Conservation (phyloP, 2,888 invertebrate genomes). For the Liodrosophila aerea region DNA sequence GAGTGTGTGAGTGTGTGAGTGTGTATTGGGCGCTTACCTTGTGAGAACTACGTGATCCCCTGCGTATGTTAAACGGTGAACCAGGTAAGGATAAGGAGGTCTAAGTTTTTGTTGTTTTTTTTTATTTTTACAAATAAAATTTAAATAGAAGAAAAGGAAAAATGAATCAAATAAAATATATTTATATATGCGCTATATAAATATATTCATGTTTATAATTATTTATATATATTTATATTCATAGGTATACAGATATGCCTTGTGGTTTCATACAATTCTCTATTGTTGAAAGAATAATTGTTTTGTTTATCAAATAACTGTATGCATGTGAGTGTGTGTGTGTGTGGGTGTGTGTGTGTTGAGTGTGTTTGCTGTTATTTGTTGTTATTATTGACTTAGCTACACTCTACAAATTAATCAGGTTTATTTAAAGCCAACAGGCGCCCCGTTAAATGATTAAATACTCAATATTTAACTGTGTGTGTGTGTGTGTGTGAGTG, state of each 20-base stretch:
- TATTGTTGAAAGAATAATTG: slow-evolving; percentile 35
- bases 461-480: not conserved
- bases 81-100: slow-evolving; percentile 98
- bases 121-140: slow-evolving; percentile 63
- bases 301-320: slow-evolving; percentile 6
- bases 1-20: slow-evolving; percentile 17
- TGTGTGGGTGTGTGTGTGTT: slow-evolving; percentile 14
- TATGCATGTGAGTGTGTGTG: slow-evolving; percentile 15
- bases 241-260: not conserved
- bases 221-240: too few species aligned
- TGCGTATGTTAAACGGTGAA: slow-evolving; percentile 96
- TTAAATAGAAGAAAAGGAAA: slow-evolving; percentile 70
- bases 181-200: slow-evolving; percentile 40
- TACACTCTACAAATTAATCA: slow-evolving; percentile 5
- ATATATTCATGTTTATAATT: slow-evolving; percentile 23
- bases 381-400: slow-evolving; percentile 10
- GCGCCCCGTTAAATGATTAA: not conserved
- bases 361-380: slow-evolving; percentile 10
- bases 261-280: slow-evolving; percentile 25
- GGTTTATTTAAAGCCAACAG: not conserved
- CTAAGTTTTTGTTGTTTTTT: slow-evolving; percentile 83
- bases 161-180: slow-evolving; percentile 75
- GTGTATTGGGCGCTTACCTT: slow-evolving; percentile 82
- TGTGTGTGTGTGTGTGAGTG: slow-evolving; percentile 1
- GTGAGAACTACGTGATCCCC: slow-evolving; percentile 95